Base-by-base conservation (phyloP, 2,113 vertebrate genomes). In the Patagioenas fasciata region DNA sequence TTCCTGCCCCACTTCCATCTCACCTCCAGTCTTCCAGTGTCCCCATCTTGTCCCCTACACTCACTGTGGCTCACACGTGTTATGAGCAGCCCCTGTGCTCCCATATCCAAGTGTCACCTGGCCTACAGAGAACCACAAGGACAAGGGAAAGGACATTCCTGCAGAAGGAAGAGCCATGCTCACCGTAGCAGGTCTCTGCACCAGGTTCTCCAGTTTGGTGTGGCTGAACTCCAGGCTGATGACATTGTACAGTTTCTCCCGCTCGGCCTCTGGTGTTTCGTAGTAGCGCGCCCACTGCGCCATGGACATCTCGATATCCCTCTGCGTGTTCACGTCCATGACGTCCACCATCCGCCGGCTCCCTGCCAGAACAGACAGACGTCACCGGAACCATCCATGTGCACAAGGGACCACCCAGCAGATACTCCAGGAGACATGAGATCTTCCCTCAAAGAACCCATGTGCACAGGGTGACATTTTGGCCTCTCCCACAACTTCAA, bases 271-370 rank as follows among this genome's bases (percentile, higher is more conserved):
- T 0, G 99, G 99, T 0, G 99, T 99, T 89, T 99, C 99, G 6
- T 99, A 99, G 97, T 99, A 99, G 50, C 99, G 98, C 20, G 99
- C 98, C 99, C 99, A 99, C 97, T 99, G 99, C 3, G 99, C 98
- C 99, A 99, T 99, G 23, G 99, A 99, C 99, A 99, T 99, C 97
- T 99, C 99, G 2, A 99, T 99, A 74, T 99, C 99, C 88, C 99
- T 99, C 97, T 99, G 99, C 2, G 99, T 99, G 97, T 99, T 99
- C 87, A 99, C 99, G 10, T 99, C 99, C 99, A 99, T 99, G 93
- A 99, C 99, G 3, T 99, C 99, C 57, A 99, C 98, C 97, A 99
- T 98, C 51, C 99, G 98, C 47, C 99, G 98, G 97, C 99, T 99
- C 93, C 99, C 99, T 99, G 97, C 23, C 95, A 74, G 3, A 2